Evolutionary conservation across 2,113 vertebrate genomes (phyloP).

Genomic region (Equus quagga): DNA sequence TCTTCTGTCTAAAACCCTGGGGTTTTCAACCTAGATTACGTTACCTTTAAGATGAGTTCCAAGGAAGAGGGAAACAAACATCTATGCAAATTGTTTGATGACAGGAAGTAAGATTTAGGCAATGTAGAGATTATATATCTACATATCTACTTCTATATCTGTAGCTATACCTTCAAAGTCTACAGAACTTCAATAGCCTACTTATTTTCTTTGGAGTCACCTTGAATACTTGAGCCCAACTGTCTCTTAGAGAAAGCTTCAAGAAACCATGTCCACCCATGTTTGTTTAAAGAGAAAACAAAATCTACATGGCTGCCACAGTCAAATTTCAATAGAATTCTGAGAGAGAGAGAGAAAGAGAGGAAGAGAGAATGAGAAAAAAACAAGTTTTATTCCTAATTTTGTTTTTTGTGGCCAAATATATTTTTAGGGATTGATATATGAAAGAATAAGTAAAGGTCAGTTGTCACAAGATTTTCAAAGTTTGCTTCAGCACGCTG

Average conservation of each 20-base stretch:
- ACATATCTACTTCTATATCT: neutral
- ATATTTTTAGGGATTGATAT: neutral
- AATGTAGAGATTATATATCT: neutral
- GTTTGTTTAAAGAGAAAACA: neutral
- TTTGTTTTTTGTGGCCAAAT: neutral
- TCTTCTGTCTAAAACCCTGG: neutral
- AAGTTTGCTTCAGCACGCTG: neutral
- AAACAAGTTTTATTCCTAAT: neutral
- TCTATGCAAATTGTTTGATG: neutral
- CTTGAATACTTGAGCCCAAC: neutral
- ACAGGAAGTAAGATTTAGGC: neutral
- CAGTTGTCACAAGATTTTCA: neutral
- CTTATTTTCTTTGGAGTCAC: neutral
- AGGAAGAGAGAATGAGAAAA: neutral
- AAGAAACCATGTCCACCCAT: neutral
- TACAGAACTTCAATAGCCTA: neutral
- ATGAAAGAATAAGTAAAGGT: neutral
- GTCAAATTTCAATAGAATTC: neutral
- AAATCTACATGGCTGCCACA: neutral
- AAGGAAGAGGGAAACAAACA: neutral
- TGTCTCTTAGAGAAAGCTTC: neutral
- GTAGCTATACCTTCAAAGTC: neutral
- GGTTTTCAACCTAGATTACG: neutral
- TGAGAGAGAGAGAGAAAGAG: neutral
- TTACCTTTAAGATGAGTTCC: neutral